phyloP scores from a whole-genome alignment of 23 tunicate genomes.

The Trididemnum clinides region DNA sequence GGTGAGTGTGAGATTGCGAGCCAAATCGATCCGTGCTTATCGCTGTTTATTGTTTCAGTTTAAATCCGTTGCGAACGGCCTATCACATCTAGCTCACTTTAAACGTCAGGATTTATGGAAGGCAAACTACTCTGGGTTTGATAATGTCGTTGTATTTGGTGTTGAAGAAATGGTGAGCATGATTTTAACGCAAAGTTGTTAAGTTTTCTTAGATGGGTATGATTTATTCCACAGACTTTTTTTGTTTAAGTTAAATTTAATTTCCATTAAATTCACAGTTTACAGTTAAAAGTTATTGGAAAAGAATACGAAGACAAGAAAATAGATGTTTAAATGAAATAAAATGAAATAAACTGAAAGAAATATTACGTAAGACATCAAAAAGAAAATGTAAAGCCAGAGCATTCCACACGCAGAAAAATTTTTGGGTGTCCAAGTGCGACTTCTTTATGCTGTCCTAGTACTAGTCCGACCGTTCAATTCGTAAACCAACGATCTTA shows the following conservation, averaged over 20 bases:
- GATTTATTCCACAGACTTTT: no score
- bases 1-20: conserved; percentile 5
- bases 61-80: conserved; percentile 25
- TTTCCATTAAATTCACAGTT: not conserved
- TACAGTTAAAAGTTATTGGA: no score
- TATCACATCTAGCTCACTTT: conserved; percentile 46
- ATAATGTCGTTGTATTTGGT: conserved; percentile 62
- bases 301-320: no score
- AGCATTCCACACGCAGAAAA: no score
- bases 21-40: not conserved
- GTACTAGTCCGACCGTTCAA: no score
- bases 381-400: no score
- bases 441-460: no score
- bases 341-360: no score
- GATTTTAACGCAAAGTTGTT: not conserved
- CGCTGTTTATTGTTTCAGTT: not conserved
- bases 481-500: no score
- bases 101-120: conserved; percentile 74
- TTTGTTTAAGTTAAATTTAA: not conserved
- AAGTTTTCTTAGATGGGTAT: not conserved
- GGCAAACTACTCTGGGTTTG: conserved; percentile 51
- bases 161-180: conserved; percentile 44
- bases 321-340: no score
- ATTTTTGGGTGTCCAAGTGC: no score
- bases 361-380: no score